Conservation (phyloP, 2,888 invertebrate genomes). For the Auanema sp. region DNA sequence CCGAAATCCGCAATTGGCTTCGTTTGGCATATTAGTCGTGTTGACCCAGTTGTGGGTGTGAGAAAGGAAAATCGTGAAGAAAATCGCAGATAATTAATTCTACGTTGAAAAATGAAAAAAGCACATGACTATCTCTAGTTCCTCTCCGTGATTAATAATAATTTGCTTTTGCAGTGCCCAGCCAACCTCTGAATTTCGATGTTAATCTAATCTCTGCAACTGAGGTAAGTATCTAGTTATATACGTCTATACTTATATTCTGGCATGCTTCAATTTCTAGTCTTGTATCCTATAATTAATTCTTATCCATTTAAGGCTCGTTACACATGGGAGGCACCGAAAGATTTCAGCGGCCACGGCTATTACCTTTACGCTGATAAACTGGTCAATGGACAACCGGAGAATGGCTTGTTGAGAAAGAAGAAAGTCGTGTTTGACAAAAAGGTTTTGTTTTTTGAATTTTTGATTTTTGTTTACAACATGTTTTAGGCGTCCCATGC, state of each 20-base stretch:
- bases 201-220: conserved; percentile 87
- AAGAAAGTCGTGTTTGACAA: conserved; percentile 43
- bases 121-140: too few relatives aligned
- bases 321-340: conserved; percentile 91
- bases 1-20: too few relatives aligned
- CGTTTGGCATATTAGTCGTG: too few relatives aligned
- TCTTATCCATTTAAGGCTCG: conserved; percentile 70
- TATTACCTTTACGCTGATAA: conserved; percentile 82
- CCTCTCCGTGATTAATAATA: too few relatives aligned
- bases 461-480: not conserved
- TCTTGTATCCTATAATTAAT: not conserved
- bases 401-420: conserved; percentile 33
- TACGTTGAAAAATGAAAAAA: too few relatives aligned
- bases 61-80: too few relatives aligned
- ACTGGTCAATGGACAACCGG: conserved; percentile 24
- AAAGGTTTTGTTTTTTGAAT: conserved; percentile 25
- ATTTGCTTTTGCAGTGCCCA: conserved; percentile 78
- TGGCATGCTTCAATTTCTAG: too few relatives aligned
- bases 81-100: too few relatives aligned
- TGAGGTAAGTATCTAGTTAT: conserved; percentile 72
- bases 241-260: too few relatives aligned
- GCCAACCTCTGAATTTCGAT: conserved; percentile 90
- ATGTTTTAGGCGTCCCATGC: conserved; percentile 50
- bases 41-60: too few relatives aligned
- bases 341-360: conserved; percentile 84